Percentiles rank a stretch among this genome's conserved stretches.
Conservation (phyloP, 30 jellyfish, hydroid and myxozoan genomes). For the Hydra vulgaris region DNA sequence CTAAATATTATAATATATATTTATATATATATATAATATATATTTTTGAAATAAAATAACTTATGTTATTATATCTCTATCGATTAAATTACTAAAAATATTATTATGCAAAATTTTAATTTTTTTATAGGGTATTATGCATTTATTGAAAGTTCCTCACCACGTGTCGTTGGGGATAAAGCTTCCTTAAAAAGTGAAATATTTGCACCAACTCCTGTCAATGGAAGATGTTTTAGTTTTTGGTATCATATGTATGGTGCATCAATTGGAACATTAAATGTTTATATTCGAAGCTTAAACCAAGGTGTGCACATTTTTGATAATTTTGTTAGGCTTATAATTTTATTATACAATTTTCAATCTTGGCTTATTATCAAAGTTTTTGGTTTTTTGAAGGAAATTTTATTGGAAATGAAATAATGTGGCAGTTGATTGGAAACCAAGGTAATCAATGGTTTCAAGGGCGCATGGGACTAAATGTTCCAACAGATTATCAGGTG, state of each 20-base stretch:
- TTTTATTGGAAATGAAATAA: constrained; percentile 4
- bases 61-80: no score
- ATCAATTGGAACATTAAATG: constrained; percentile 69
- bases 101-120: no score
- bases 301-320: constrained; percentile 31
- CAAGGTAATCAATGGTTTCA: constrained; percentile 78
- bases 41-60: no score
- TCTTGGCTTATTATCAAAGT: no score
- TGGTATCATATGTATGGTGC: constrained; percentile 97
- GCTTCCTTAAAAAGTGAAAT: constrained; percentile 73
- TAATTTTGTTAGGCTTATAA: no score
- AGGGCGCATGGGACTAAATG: constrained; percentile 53
- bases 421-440: constrained; percentile 86
- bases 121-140: constrained; percentile 57
- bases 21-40: no score
- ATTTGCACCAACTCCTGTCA: constrained; percentile 71
- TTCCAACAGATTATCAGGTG: constrained; percentile 51
- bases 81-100: no score
- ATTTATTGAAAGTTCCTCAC: constrained; percentile 79
- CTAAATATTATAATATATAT: no score
- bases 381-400: constrained; percentile 33
- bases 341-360: no score
- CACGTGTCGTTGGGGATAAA: constrained; percentile 82
- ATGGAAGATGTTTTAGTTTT: constrained; percentile 67
- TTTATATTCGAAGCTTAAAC: constrained; percentile 40